Conservation (phyloP, 2,113 vertebrate genomes). For the Urocolius indicus region DNA sequence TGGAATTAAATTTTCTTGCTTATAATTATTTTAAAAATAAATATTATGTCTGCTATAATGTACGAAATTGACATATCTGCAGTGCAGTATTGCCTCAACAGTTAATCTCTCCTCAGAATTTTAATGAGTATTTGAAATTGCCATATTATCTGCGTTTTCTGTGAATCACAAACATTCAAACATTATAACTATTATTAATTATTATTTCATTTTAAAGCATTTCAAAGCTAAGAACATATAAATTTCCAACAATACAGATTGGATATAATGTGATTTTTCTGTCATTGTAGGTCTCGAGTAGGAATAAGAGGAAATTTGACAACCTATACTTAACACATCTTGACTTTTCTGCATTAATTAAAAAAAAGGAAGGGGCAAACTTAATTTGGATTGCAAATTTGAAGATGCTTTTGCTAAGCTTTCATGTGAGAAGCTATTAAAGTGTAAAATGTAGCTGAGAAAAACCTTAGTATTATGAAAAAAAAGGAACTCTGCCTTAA, state of each 20-base stretch:
- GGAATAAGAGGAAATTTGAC: neutral
- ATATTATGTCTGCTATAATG: neutral
- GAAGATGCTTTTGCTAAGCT: neutral
- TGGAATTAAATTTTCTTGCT: neutral
- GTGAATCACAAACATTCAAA: neutral
- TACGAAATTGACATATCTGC: neutral
- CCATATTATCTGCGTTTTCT: neutral
- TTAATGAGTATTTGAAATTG: neutral
- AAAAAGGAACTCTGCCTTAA: neutral
- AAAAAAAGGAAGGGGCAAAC: neutral
- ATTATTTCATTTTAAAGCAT: neutral
- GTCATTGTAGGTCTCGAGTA: neutral
- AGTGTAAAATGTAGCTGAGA: neutral
- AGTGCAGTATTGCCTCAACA: neutral
- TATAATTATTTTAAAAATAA: neutral
- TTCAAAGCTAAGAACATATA: neutral
- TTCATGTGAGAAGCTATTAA: neutral
- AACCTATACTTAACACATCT: neutral
- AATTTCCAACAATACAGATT: neutral
- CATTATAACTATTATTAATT: too few relatives aligned
- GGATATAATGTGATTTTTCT: neutral
- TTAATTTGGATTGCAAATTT: slow-evolving; percentile 9
- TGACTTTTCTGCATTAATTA: neutral
- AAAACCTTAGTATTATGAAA: neutral
- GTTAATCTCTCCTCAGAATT: neutral